These are phyloP conservation scores for Gonatopus flavifemur DNA, from an alignment of 1,140 invertebrate species.

Conservation along the genomic window DNA sequence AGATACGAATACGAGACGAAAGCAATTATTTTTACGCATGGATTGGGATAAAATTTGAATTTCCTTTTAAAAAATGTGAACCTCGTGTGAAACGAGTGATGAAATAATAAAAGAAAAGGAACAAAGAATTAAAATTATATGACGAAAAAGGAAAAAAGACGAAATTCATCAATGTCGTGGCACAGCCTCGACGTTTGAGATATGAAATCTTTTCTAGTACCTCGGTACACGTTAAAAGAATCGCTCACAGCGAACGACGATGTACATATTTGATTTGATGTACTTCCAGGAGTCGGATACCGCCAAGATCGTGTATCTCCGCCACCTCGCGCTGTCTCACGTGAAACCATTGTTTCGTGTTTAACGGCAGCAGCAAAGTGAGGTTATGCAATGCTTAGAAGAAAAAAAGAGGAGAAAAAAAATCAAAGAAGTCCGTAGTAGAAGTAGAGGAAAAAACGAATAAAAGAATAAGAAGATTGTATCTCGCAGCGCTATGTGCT, in stretches of 20 bases:
- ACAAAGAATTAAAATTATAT: too few relatives aligned
- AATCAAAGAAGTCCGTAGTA: neutral
- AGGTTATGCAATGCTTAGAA: constrained; percentile 43
- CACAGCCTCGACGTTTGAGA: too few relatives aligned
- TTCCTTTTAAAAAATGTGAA: too few relatives aligned
- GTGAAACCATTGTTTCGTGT: constrained; percentile 46
- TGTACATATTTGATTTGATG: constrained; percentile 12
- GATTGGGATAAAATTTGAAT: too few relatives aligned
- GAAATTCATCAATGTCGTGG: too few relatives aligned
- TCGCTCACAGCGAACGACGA: constrained; percentile 2
- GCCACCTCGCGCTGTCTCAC: constrained; percentile 37
- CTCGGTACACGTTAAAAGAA: constrained; percentile 18
- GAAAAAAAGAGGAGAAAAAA: constrained; percentile 14
- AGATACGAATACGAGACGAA: too few relatives aligned
- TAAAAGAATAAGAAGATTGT: constrained; percentile 31
- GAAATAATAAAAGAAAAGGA: too few relatives aligned
- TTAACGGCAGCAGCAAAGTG: constrained; percentile 49
- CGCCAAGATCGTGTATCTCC: constrained; percentile 34
- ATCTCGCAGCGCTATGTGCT: too few relatives aligned
- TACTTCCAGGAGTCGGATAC: constrained; percentile 22
- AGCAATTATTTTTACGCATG: too few relatives aligned
- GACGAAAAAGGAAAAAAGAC: too few relatives aligned
- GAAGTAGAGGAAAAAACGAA: constrained; percentile 1
- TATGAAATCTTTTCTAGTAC: too few relatives aligned
- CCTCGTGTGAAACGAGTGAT: too few relatives aligned